Evolutionary conservation across 2,888 invertebrate species (phyloP), one percentile per base, ranked within the genome.

Genomic region (Caenorhabditis sp.): DNA sequence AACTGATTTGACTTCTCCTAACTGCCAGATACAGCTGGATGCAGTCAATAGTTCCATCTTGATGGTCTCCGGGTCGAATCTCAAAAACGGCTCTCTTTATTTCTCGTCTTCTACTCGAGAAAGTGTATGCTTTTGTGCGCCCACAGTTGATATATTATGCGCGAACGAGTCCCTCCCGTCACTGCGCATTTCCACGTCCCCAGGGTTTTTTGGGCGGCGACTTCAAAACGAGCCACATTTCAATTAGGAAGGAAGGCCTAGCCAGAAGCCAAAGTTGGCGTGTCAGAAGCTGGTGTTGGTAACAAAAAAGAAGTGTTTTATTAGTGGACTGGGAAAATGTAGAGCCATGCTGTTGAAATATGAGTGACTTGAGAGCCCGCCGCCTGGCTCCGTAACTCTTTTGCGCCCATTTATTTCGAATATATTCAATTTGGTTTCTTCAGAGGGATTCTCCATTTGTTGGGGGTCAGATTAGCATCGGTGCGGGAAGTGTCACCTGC

Each of bases 241-340:
- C 68, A 68, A 68, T 68, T 68, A 68, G 58, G 43, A 48, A 35
- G 53, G 32, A 70, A 46, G 22, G 26, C 20, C 20, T 20, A 15
- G 59, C 35, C 13, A 26, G 43, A 50, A 52, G 39, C 39, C n/a
- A 53, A 39, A 53, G 45, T 53, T 52, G 35, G 39, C 27, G 52
- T 61, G 70, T 53, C 59, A 59, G 59, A 58, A 56, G 58, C 45
- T 41, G 30, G 58, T 68, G 68, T 58, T 71, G 70, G 70, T 61
- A 61, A 46, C 70, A 71, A 71, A 71, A 72, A 65, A 74, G 59
- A 74, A 82, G 82, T 83, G 83, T 83, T 83, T 83, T 83, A 83
- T 83, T 83, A 83, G 79, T 83, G 83, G 75, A 81, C 81, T 83
- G 83, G 83, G 83, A 82, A 61, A 61, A 70, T 72, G 48, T 48